Conservation (phyloP, 2,888 invertebrate species). For the Caenorhabditis panamensis region DNA sequence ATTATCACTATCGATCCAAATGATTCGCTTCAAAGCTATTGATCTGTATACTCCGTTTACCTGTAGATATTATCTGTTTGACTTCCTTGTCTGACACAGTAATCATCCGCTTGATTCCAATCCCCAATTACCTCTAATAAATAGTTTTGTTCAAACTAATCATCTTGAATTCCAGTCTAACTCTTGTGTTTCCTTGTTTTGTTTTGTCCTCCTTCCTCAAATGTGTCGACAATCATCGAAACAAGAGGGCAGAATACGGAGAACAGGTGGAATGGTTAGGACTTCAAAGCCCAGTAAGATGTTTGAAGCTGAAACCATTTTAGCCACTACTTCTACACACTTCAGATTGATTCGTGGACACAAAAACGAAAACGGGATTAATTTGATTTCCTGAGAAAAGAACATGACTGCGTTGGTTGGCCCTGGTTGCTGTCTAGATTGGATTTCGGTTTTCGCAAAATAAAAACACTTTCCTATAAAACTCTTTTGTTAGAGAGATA, state of each 20-base stretch:
- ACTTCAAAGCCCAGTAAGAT: not conserved
- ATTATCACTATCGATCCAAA: conserved; percentile 29
- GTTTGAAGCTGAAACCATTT: not conserved
- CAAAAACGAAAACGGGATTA: conserved; percentile 4
- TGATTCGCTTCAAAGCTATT: not conserved
- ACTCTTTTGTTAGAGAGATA: not conserved
- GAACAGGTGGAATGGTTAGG: conserved; percentile 32
- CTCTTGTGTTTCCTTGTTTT: not conserved
- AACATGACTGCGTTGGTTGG: not conserved
- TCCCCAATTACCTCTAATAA: not conserved
- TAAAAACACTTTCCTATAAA: too few relatives aligned
- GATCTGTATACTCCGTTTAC: too few relatives aligned
- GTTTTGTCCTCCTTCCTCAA: not conserved
- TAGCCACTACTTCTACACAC: not conserved
- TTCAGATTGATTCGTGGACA: not conserved
- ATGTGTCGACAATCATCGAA: conserved; percentile 30
- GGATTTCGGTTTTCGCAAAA: not conserved
- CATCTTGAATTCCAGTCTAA: too few relatives aligned
- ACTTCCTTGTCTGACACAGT: not conserved
- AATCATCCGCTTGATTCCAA: not conserved
- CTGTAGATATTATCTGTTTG: not conserved
- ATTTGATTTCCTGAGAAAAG: conserved; percentile 1
- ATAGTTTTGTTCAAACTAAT: not conserved
- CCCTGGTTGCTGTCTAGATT: not conserved
- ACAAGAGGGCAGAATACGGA: conserved; percentile 22